Evolutionary conservation across 2,113 vertebrate species (phyloP), one percentile per base, ranked within the genome.

Genomic region (Xenopus laevis): DNA sequence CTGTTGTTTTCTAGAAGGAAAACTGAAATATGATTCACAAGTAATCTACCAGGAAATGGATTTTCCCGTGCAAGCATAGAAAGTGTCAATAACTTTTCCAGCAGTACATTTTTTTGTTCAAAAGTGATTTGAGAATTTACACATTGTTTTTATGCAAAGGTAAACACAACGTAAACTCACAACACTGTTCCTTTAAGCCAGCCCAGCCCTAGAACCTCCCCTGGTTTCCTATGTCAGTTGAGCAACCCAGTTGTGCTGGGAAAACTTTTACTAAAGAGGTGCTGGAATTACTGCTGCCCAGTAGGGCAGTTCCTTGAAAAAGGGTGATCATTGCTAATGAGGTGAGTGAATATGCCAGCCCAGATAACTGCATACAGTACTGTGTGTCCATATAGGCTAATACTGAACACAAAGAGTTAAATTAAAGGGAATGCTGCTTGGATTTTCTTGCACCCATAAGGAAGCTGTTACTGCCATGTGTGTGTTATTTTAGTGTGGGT

Each of bases 201-300:
- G 65, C 64, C 47, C 33, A 27, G 17, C 6, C 23, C 18, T 27
- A 23, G 73, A 65, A 75, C 73, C 73, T 61, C 73, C 73, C 73
- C 17, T 20, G 46, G 73, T 75, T 66, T 75, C 73, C 33, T 30
- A 61, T 75, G 73, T 68, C 72, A 75, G 58, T 13, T 40, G 58
- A n/a, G 40, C 13, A 47, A 13, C 45, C 21, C 60, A 5, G 21
- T 46, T 50, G 44, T 62, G 20, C 45, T 63, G 17, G 20, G 20
- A 20, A 59, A 45, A 67, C 63, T 47, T 67, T 59, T 47, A 13
- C 33, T 40, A 40, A 40, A 40, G 33, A 40, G 33, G 27, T 20
- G 40, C 62, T 53, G 63, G 61, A 20, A 64, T 40, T 64, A 17
- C 63, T 20, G 65, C 5, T 17, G n/a, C 57, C 21, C 67, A 40